Percentiles rank a stretch among this genome's conserved stretches.
Evolutionary conservation across 2,797 vertebrate genomes (phyloP).

Genomic region (Crocodylus rhombifer): DNA sequence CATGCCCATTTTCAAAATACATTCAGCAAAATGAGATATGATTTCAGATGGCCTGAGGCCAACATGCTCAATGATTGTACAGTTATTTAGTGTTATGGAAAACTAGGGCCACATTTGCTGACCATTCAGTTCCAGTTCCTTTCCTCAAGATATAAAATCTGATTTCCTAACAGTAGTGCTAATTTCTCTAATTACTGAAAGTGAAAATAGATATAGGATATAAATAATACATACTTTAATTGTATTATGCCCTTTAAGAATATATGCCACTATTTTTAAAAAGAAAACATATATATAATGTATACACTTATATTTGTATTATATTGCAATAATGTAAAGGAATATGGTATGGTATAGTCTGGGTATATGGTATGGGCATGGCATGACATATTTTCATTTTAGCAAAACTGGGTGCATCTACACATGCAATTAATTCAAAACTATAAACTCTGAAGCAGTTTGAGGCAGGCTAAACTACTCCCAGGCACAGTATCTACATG

Average conservation of each 20-base stretch:
- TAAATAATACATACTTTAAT: background rate
- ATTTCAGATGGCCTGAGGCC: background rate
- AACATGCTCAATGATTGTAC: background rate
- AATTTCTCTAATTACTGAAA: background rate
- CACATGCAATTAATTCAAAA: background rate
- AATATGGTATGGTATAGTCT: too few species aligned
- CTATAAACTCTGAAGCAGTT: background rate
- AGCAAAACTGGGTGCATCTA: background rate
- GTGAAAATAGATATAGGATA: background rate
- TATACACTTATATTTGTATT: too few species aligned
- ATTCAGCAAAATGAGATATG: background rate
- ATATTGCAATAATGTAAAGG: too few species aligned
- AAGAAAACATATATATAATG: accelerated
- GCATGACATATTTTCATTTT: background rate
- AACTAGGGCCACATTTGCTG: background rate
- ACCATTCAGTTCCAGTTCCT: background rate
- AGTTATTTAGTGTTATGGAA: background rate
- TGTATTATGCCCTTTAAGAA: too few species aligned
- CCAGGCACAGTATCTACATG: too few species aligned
- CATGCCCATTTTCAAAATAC: too few species aligned
- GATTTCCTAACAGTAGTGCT: background rate
- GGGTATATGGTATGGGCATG: too few species aligned
- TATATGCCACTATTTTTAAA: background rate
- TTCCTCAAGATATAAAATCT: background rate
- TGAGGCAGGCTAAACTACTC: too few species aligned